phyloP scores from a whole-genome alignment of 1,140 invertebrate genomes.

The Uloborus diversus region DNA sequence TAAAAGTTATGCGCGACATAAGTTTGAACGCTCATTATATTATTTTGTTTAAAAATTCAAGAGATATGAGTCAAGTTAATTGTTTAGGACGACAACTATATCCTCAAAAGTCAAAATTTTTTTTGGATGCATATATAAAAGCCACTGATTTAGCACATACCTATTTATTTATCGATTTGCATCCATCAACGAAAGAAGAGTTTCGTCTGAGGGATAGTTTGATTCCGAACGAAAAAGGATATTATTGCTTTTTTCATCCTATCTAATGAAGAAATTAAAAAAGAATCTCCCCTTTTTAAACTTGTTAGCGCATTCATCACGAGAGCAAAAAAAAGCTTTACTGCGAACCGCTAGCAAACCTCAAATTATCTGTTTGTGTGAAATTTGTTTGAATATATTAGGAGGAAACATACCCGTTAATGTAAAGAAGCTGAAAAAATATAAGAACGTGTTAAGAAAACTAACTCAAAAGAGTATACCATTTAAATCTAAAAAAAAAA shows the following conservation, averaged over 20 bases:
- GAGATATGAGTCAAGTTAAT: slow-evolving; percentile 23
- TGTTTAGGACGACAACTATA: slow-evolving; percentile 19
- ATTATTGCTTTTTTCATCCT: no score
- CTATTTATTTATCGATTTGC: slow-evolving; percentile 42
- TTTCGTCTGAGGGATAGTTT: background rate
- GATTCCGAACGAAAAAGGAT: slow-evolving; percentile 14
- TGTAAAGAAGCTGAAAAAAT: slow-evolving; percentile 29
- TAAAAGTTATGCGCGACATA: slow-evolving; percentile 19
- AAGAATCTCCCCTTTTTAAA: no score
- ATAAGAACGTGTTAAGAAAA: slow-evolving; percentile 7
- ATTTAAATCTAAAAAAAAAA: background rate
- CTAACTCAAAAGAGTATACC: background rate
- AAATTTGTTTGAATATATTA: slow-evolving; percentile 40
- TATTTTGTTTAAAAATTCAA: slow-evolving; percentile 42
- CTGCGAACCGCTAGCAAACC: background rate
- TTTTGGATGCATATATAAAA: slow-evolving; percentile 40
- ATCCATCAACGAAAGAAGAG: background rate
- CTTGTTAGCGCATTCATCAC: no score
- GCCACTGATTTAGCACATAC: background rate
- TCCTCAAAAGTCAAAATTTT: slow-evolving; percentile 3
- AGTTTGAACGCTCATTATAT: slow-evolving; percentile 39
- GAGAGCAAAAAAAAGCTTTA: slow-evolving; percentile 1
- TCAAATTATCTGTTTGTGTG: background rate
- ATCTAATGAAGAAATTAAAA: no score
- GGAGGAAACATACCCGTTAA: slow-evolving; percentile 5